Percentiles rank a stretch among this genome's conserved stretches.
Evolutionary conservation across 2,888 invertebrate genomes (phyloP).

Genomic region (Therioaphis trifolii): DNA sequence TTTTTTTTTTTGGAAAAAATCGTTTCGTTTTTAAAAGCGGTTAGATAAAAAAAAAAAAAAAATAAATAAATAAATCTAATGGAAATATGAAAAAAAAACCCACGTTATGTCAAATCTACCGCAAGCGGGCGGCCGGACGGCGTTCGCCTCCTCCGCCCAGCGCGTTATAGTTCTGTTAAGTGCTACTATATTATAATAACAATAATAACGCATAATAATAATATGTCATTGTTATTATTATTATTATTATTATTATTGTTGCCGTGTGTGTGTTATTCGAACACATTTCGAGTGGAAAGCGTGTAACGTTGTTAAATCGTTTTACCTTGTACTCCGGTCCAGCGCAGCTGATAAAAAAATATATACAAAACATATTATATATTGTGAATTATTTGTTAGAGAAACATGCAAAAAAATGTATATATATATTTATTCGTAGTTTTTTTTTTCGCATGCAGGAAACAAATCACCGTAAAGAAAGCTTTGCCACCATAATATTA

Average conservation of each 20-base stretch:
- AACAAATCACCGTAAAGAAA: conserved; percentile 57
- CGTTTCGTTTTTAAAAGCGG: too few species aligned
- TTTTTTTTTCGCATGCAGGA: neutral
- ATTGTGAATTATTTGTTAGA: conserved; percentile 14
- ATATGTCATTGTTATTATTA: neutral
- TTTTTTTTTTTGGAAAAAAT: too few species aligned
- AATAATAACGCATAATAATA: neutral
- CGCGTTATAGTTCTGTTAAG: too few species aligned
- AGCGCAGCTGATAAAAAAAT: conserved; percentile 2
- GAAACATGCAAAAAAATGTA: conserved; percentile 10
- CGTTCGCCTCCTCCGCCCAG: too few species aligned
- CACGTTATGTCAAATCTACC: neutral
- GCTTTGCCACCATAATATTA: conserved; percentile 29
- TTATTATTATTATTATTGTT: neutral
- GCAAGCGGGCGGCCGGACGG: too few species aligned
- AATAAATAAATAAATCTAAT: too few species aligned
- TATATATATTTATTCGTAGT: neutral
- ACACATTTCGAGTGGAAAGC: conserved; percentile 12
- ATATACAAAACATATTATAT: neutral
- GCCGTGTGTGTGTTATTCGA: too few species aligned
- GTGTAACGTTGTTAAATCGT: conserved; percentile 37
- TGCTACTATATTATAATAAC: too few species aligned
- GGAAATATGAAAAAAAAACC: too few species aligned
- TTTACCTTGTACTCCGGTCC: conserved; percentile 35
- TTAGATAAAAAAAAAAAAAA: neutral